Conservation (phyloP, 2,797 vertebrate species). For the Knipowitschia caucasica region DNA sequence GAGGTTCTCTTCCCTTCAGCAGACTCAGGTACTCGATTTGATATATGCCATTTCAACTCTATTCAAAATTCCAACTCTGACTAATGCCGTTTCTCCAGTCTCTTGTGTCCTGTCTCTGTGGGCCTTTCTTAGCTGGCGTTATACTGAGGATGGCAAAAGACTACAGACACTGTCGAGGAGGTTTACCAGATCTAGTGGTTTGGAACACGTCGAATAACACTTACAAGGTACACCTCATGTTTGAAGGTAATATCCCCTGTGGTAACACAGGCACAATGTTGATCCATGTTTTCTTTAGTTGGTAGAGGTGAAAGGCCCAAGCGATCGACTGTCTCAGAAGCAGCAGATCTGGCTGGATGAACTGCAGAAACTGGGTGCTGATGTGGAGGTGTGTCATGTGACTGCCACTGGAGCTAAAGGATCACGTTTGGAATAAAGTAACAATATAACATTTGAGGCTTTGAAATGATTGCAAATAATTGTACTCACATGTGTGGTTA, state of each 20-base stretch:
- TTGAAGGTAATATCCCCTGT: background rate
- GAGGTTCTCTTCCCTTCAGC: slow-evolving; percentile 80
- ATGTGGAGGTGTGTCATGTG: slow-evolving; percentile 94
- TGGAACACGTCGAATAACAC: slow-evolving; percentile 77
- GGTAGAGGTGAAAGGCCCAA: slow-evolving; percentile 96
- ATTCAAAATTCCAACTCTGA: background rate
- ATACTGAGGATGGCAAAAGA: slow-evolving; percentile 82
- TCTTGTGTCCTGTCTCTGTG: slow-evolving; percentile 86
- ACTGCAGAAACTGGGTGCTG: slow-evolving; percentile 83
- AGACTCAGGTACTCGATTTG: slow-evolving; percentile 66
- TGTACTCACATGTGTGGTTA: background rate
- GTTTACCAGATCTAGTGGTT: slow-evolving; percentile 92
- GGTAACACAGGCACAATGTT: background rate
- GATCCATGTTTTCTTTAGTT: slow-evolving; percentile 73
- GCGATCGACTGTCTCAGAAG: slow-evolving; percentile 89
- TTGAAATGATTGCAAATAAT: background rate
- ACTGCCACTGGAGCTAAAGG: slow-evolving; percentile 81
- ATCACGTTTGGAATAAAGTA: slow-evolving; percentile 59
- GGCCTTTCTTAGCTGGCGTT: slow-evolving; percentile 83
- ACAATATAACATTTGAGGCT: slow-evolving; percentile 9
- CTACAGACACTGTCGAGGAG: slow-evolving; percentile 87
- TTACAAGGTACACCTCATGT: slow-evolving; percentile 78
- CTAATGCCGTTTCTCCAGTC: slow-evolving; percentile 70
- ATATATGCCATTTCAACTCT: background rate
- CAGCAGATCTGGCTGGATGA: slow-evolving; percentile 94